Evolutionary conservation across 2,888 invertebrate genomes (phyloP).

Genomic region (Scaptomyza tumidula): DNA sequence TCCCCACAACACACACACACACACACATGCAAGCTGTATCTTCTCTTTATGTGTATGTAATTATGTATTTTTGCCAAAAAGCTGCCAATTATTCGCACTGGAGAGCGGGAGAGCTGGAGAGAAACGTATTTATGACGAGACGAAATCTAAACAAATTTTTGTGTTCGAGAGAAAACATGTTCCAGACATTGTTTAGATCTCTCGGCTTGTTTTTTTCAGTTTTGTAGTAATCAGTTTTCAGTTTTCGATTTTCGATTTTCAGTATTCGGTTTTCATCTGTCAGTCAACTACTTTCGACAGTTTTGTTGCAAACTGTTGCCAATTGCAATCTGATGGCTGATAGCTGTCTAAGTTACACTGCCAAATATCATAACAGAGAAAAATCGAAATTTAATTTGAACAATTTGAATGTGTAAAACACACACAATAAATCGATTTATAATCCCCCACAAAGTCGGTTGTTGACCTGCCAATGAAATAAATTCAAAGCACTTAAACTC

Average conservation of each 20-base stretch:
- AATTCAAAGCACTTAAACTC: not conserved
- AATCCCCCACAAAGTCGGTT: not conserved
- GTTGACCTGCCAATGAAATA: not conserved
- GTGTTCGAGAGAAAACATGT: conserved; percentile 67
- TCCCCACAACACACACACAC: too few species aligned
- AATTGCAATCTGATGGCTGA: conserved; percentile 19
- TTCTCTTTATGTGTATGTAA: conserved; percentile 12
- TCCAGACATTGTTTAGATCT: conserved; percentile 76
- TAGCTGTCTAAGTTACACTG: conserved; percentile 13
- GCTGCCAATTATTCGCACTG: conserved; percentile 39
- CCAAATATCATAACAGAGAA: not conserved
- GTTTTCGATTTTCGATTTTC: not conserved
- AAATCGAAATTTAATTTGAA: not conserved
- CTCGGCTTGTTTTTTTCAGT: conserved; percentile 20
- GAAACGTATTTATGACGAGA: conserved; percentile 62
- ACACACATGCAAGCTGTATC: not conserved
- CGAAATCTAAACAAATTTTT: conserved; percentile 64
- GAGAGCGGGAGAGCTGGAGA: conserved; percentile 14
- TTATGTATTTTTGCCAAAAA: conserved; percentile 23
- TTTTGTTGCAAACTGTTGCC: conserved; percentile 13
- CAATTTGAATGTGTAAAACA: not conserved
- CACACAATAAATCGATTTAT: not conserved
- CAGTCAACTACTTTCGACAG: conserved; percentile 21
- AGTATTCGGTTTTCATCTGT: conserved; percentile 21
- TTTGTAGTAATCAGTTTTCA: conserved; percentile 7